Percentiles rank a stretch among this genome's conserved stretches.
These are phyloP conservation scores for Microcebus murinus DNA, from an alignment of 2,113 vertebrate genomes.

Conservation along the genomic window DNA sequence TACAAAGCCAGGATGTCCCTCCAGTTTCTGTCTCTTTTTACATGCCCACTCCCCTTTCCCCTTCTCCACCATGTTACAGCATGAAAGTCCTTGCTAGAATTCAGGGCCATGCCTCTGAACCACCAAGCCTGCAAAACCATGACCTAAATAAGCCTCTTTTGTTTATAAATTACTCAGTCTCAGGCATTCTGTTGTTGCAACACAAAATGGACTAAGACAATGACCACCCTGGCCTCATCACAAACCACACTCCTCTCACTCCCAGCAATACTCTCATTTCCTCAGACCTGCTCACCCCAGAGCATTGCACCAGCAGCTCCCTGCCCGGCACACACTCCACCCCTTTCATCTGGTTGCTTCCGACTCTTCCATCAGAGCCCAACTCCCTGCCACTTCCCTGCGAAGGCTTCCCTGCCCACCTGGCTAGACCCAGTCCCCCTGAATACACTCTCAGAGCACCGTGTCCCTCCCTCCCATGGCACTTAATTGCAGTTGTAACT, in stretches of 20 bases:
- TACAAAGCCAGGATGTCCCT: neutral
- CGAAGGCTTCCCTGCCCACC: neutral
- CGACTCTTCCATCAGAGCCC: neutral
- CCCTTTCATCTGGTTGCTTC: neutral
- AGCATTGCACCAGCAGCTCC: neutral
- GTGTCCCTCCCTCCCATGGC: neutral
- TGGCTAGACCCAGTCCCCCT: neutral
- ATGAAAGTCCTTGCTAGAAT: neutral
- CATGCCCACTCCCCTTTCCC: neutral
- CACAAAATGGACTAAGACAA: neutral
- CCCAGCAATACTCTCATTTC: neutral
- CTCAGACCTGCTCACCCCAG: neutral
- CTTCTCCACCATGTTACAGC: neutral
- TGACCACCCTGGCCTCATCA: neutral
- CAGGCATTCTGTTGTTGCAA: neutral
- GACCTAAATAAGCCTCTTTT: neutral
- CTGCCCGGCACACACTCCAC: too few species aligned
- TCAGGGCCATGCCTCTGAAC: neutral
- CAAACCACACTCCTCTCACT: neutral
- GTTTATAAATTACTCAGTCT: neutral
- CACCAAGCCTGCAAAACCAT: neutral
- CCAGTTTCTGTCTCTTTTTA: neutral
- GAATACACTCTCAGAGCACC: neutral
- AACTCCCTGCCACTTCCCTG: neutral
- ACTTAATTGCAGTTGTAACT: neutral